Conservation (phyloP, 2,888 invertebrate genomes). For the Sceliomorpha sp. region DNA sequence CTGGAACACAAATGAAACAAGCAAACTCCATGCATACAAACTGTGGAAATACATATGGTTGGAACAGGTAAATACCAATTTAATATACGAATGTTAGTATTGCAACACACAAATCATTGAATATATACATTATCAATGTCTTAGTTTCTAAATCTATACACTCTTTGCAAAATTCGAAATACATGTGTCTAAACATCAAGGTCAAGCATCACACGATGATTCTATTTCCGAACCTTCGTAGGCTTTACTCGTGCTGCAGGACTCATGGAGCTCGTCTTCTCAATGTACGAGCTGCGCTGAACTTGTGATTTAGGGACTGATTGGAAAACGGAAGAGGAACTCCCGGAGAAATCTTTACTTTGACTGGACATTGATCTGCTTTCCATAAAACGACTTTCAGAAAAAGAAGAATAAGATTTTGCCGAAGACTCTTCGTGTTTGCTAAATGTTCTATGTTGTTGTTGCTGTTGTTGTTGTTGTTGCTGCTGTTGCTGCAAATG, state of each 20-base stretch:
- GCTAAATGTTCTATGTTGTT: conserved; percentile 63
- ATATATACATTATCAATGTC: conserved; percentile 10
- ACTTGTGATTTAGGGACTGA: conserved; percentile 61
- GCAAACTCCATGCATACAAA: too few species aligned
- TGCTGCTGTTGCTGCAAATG: conserved; percentile 58
- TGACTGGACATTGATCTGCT: conserved; percentile 70
- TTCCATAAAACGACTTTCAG: conserved; percentile 72
- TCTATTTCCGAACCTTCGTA: conserved; percentile 73
- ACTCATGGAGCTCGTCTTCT: conserved; percentile 68
- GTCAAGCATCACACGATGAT: conserved; percentile 55
- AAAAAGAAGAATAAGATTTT: conserved; percentile 68
- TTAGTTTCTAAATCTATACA: conserved; percentile 3
- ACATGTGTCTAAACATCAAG: conserved; percentile 20
- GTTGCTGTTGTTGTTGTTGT: too few species aligned
- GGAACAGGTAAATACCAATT: neutral
- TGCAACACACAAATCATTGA: conserved; percentile 8
- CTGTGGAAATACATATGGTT: neutral
- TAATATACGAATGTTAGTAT: conserved; percentile 1
- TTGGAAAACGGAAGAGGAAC: conserved; percentile 52
- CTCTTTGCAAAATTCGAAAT: conserved; percentile 1
- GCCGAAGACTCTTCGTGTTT: conserved; percentile 69
- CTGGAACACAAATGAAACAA: neutral
- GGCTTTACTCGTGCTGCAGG: conserved; percentile 68
- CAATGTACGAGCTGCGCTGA: conserved; percentile 70
- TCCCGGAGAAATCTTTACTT: conserved; percentile 61